Evolutionary conservation across 1,140 invertebrate genomes (phyloP), one percentile per base, ranked within the genome.

Genomic region (Palaemon carinicauda): DNA sequence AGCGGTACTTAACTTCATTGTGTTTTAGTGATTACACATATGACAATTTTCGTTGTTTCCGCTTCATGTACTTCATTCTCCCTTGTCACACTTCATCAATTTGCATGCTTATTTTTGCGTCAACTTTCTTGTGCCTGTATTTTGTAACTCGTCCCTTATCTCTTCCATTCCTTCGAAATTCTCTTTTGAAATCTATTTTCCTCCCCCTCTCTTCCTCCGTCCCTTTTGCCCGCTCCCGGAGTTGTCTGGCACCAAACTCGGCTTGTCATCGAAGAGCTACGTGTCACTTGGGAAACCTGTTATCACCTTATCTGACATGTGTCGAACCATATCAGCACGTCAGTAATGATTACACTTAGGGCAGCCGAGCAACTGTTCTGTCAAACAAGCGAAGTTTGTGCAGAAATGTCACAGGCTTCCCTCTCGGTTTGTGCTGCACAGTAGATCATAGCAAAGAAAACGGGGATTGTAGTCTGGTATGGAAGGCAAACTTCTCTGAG

Each of bases 271-370:
- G 29, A 53, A 29, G 78, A 33, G 33, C 19, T 29, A 33, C 51
- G 54, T 29, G 53, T 60, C 78, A 80, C 78, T 60, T 54, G 17
- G 52, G 78, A 29, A 21, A 19, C 14, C 53, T 60, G 78, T 60
- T 80, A 60, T 60, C 78, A 80, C 78, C 78, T 80, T 80, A 80
- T 80, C 78, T 60, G 78, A 80, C 78, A 80, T 54, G 31, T 80
- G 78, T 80, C 78, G 78, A 80, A 80, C 24, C 77, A 33, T 80
- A 80, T 80, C 78, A 29, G 41, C n/a, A n/a, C 33, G 78, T 80
- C 78, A 80, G 78, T 80, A 60, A 80, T 80, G 24, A 80, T 80
- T 80, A 60, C 77, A 54, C 41, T 17, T 29, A 29, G 51, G 51
- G 51, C 50, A 79, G 77, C n/a, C 29, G 73, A 33, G 27, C 12